These are phyloP conservation scores for Agelastica alni DNA, from an alignment of 2,888 invertebrate genomes.

Conservation along the genomic window DNA sequence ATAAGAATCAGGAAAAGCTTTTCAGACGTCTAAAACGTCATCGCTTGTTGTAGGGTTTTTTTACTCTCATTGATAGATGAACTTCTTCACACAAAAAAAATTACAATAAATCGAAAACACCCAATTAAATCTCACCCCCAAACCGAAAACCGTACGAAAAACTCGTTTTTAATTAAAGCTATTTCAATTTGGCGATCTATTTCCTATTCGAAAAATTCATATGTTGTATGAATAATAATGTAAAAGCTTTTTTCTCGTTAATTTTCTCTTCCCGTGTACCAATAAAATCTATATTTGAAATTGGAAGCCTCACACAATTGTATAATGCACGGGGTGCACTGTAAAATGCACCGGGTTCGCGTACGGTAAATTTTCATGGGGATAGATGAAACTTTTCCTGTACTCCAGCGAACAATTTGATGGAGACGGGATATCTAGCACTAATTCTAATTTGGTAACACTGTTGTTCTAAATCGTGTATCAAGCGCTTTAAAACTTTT, in stretches of 20 bases:
- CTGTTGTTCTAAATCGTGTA: too few species aligned
- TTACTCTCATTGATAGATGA: too few species aligned
- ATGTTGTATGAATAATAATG: too few species aligned
- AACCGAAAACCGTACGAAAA: not conserved
- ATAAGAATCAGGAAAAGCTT: too few species aligned
- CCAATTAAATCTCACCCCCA: not conserved
- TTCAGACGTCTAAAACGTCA: too few species aligned
- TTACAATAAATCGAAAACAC: not conserved
- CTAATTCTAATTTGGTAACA: too few species aligned
- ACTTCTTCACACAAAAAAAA: not conserved
- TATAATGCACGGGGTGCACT: constrained; percentile 35
- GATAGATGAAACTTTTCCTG: too few species aligned
- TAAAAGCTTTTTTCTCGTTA: constrained; percentile 10
- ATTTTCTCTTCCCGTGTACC: constrained; percentile 29
- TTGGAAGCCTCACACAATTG: constrained; percentile 33
- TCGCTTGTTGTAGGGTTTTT: too few species aligned
- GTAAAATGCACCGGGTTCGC: constrained; percentile 29
- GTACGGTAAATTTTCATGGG: constrained; percentile 30
- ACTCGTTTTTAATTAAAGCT: not conserved
- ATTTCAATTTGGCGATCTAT: too few species aligned
- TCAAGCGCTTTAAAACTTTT: too few species aligned
- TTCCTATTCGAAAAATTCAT: constrained; percentile 6
- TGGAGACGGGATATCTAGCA: too few species aligned
- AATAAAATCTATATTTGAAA: constrained; percentile 44
- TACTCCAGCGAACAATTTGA: too few species aligned